These are phyloP conservation scores for Aethes cnicana DNA, from an alignment of 2,888 invertebrate genomes.

Conservation along the genomic window DNA sequence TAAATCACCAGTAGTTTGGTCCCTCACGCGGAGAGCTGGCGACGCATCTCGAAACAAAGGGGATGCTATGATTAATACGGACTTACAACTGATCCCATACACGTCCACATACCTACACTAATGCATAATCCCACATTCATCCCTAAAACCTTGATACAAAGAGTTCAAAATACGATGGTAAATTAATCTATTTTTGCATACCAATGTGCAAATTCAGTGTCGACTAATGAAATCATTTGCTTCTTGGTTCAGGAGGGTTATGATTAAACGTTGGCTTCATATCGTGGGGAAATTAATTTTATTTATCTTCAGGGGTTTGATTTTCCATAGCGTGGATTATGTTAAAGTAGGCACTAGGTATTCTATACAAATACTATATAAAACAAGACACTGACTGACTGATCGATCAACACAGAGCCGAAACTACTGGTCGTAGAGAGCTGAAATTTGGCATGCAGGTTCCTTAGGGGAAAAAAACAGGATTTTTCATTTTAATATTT, in stretches of 20 bases:
- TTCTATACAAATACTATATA: too few species aligned
- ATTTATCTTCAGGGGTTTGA: slow-evolving; percentile 53
- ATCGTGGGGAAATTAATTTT: slow-evolving; percentile 59
- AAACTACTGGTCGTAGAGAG: too few species aligned
- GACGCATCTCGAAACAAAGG: slow-evolving; percentile 63
- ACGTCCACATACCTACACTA: slow-evolving; percentile 26
- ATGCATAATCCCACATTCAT: background rate
- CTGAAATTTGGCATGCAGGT: too few species aligned
- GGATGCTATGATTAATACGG: slow-evolving; percentile 72
- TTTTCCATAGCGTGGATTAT: slow-evolving; percentile 44
- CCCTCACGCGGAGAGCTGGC: slow-evolving; percentile 43
- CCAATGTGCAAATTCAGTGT: slow-evolving; percentile 47
- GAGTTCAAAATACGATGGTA: background rate
- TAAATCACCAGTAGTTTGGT: slow-evolving; percentile 34
- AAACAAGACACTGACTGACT: too few species aligned
- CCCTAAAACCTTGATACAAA: background rate
- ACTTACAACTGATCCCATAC: slow-evolving; percentile 48
- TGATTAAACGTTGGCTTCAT: slow-evolving; percentile 61
- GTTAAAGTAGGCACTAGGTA: too few species aligned
- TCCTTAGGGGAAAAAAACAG: too few species aligned
- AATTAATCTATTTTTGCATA: slow-evolving; percentile 9
- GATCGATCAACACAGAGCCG: too few species aligned
- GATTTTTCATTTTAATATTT: too few species aligned
- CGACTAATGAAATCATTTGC: slow-evolving; percentile 72
- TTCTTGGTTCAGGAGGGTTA: slow-evolving; percentile 53